A percentile compares a stretch with the other conserved stretches of the same genome.
Conservation (phyloP, 2,888 invertebrate genomes). For the Noctua janthina region DNA sequence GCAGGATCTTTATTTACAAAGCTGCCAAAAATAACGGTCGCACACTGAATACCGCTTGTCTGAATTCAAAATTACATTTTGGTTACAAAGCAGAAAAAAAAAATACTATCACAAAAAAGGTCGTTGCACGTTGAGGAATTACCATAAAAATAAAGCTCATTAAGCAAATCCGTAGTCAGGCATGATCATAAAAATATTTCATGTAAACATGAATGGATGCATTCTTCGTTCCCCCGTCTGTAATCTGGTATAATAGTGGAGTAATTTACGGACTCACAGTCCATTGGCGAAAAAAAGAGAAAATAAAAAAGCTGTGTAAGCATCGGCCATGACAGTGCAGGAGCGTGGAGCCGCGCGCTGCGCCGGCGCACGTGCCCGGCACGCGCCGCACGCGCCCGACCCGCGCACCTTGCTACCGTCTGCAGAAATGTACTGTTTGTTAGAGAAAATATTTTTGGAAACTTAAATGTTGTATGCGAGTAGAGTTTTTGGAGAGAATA, state of each 20-base stretch:
- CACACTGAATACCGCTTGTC: neutral
- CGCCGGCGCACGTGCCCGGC: slow-evolving; percentile 81
- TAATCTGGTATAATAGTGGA: slow-evolving; percentile 81
- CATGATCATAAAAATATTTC: slow-evolving; percentile 80
- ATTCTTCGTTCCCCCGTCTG: slow-evolving; percentile 76
- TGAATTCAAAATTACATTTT: slow-evolving; percentile 1
- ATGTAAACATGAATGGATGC: slow-evolving; percentile 81
- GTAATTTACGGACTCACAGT: slow-evolving; percentile 84
- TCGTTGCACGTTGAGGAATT: slow-evolving; percentile 41
- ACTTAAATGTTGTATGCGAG: no score
- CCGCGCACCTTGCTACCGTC: slow-evolving; percentile 85
- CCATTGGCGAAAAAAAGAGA: slow-evolving; percentile 78
- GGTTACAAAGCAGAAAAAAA: slow-evolving; percentile 12
- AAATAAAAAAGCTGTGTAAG: slow-evolving; percentile 76
- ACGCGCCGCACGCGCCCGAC: slow-evolving; percentile 74
- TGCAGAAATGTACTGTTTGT: slow-evolving; percentile 68
- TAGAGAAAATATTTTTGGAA: neutral
- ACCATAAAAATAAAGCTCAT: slow-evolving; percentile 66
- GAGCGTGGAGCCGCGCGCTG: slow-evolving; percentile 73
- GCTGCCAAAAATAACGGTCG: slow-evolving; percentile 1
- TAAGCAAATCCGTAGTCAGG: slow-evolving; percentile 65
- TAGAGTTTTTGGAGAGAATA: neutral
- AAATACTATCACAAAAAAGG: slow-evolving; percentile 21
- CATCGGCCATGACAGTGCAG: slow-evolving; percentile 86
- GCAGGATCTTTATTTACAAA: neutral